Base-by-base conservation (phyloP, 2,888 invertebrate genomes). In the Hypsopygia costalis region DNA sequence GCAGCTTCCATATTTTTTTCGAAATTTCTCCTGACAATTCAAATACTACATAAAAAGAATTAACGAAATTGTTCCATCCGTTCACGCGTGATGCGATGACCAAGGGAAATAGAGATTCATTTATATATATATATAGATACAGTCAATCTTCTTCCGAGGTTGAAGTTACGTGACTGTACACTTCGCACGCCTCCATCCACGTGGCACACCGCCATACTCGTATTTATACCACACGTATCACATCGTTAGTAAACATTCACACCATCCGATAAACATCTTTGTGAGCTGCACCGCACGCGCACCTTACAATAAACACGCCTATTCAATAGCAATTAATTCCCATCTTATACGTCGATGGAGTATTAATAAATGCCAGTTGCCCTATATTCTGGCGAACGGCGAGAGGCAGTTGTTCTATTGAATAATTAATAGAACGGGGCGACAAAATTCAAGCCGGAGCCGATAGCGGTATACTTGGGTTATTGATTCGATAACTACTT, bases 401-500 rank as follows among this genome's bases (percentile, higher is more conserved):
- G 58, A 64, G 52, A 58, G 56, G 52, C 57, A 62, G 61, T 63
- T 66, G 65, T 25, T 69, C 69, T 65, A 58, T 69, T 82, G 81
- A 83, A 85, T 83, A 74, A 80, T 81, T 76, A 78, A 82, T 79
- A 58, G 52, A 61, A 62, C 54, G 60, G n/a, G 63, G 65, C 68
- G 70, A 65, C 68, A 58, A 66, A 69, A 73, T 63, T 69, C 64
- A 58, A 64, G 58, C 64, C 61, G 58, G 58, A 56, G 62, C 53
- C 60, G 58, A 57, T 46, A 37, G 39, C 32, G 44, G 36, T 41
- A 41, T 21, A 11, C 31, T 21, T 22, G 28, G 21, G 16, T 47
- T 54, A 56, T 56, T 51, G 54, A 56, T 57, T 47, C 44, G 32
- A 40, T 49, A 46, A 41, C 36, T 30, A 8, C 11, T 20, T 29